Base-by-base conservation (phyloP, 2,113 vertebrate species). In the Semnopithecus entellus region DNA sequence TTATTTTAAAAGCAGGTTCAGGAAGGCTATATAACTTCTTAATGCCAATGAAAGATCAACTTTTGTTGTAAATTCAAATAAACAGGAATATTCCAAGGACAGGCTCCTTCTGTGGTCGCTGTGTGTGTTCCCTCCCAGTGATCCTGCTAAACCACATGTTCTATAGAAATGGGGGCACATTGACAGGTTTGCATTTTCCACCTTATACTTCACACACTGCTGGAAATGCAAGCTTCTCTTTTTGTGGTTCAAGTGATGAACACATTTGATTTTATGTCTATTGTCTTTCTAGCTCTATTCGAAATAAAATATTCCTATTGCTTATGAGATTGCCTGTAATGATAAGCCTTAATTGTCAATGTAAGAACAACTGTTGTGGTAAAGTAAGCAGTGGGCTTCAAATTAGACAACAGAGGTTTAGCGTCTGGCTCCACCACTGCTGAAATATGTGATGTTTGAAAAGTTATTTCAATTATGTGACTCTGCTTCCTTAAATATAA, bases 231-330 rank as follows among this genome's bases (percentile, higher is more conserved):
- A 81, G 23, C 11, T 18, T 81, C 27, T 61, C 30, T 72, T 55
- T 89, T n/a, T 80, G 79, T 93, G 75, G 68, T n/a, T 96, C 52
- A 87, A 38, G 38, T 52, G 70, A 89, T 94, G 68, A 83, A 83
- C 91, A 52, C 1, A 48, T 91, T 89, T 93, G 38, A 84, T 48
- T 87, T 93, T 64, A 82, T 88, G 59, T 64, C 87, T 90, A 91
- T 75, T 88, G 50, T 38, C 78, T 91, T 93, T 66, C 78, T 76
- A 80, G 8, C 35, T 81, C 12, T 11, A 35, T 57, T 91, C 48
- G 38, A 94, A 9, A 32, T 43, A 78, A 8, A 66, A 18, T 68
- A 75, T 25, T 91, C 6, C 9, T 30, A 89, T 81, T 38, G 78
- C 66, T 83, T 87, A 78, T 75, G 64, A 95, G 91, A 80, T 32